These are phyloP conservation scores for Erinaceus europaeus DNA, from an alignment of 2,113 vertebrate genomes.

Conservation along the genomic window DNA sequence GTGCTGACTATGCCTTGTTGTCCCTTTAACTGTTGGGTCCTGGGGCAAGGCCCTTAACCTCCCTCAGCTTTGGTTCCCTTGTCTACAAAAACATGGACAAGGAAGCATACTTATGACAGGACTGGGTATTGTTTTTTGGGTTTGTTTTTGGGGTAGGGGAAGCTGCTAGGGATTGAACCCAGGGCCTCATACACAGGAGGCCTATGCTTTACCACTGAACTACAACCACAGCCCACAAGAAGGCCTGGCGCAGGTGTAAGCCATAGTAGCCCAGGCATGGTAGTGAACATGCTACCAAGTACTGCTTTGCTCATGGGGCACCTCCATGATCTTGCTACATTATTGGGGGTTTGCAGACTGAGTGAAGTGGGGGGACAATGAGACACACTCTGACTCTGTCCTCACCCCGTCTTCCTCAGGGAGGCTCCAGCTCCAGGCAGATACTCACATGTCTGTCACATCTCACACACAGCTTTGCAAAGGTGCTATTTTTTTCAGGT, in stretches of 20 bases:
- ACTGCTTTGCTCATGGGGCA: accelerated
- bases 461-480: not conserved
- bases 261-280: accelerated
- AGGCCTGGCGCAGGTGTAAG: not conserved
- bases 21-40: no score
- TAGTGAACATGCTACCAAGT: accelerated
- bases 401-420: accelerated
- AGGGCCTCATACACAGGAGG: no score
- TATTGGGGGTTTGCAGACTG: not conserved
- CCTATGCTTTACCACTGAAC: no score
- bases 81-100: no score
- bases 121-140: no score
- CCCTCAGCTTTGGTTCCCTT: not conserved
- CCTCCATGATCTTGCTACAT: accelerated
- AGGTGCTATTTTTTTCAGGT: slow-evolving; percentile 3
- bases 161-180: no score
- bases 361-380: accelerated
- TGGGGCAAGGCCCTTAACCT: not conserved
- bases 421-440: not conserved
- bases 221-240: no score
- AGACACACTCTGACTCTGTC: not conserved
- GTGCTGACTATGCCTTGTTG: not conserved
- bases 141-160: no score
- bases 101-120: no score
- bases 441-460: not conserved